These are phyloP conservation scores for Orchesella cincta DNA, from an alignment of 1,140 invertebrate species.

Conservation along the genomic window DNA sequence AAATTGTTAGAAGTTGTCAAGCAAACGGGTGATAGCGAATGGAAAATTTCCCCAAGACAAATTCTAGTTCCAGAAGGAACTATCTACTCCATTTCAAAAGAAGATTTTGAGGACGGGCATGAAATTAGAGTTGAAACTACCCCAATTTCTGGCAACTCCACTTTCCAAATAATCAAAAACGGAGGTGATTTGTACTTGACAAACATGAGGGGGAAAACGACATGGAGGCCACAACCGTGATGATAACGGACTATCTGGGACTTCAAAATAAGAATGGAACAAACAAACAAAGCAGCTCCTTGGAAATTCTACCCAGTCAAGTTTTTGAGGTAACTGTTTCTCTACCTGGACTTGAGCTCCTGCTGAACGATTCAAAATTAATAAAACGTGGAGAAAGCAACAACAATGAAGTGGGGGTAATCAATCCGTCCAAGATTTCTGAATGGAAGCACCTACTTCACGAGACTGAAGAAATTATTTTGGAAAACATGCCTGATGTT, in stretches of 20 bases:
- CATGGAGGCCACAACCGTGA: not conserved
- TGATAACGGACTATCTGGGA: not conserved
- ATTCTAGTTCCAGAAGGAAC: not conserved
- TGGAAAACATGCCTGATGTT: not conserved
- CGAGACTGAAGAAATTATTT: not conserved
- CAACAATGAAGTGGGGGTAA: not conserved
- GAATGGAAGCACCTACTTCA: not conserved
- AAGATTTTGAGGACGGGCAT: constrained; percentile 1
- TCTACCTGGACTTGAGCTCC: not conserved
- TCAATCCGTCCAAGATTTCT: not conserved
- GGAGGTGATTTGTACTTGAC: not conserved
- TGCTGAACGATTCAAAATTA: not conserved
- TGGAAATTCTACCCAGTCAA: not conserved
- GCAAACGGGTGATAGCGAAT: not conserved
- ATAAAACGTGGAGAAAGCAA: not conserved
- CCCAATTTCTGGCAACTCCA: not conserved
- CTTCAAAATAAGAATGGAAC: not conserved
- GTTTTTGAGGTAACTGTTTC: not conserved
- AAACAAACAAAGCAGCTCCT: not conserved
- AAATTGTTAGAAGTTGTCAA: not conserved
- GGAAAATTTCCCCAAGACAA: not conserved
- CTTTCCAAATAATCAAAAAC: not conserved
- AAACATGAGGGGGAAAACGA: not conserved
- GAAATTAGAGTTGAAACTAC: not conserved
- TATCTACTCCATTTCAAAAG: not conserved